Percentiles rank a stretch among this genome's conserved stretches.
These are phyloP conservation scores for Alces alces DNA, from an alignment of 2,113 vertebrate genomes.

Conservation along the genomic window DNA sequence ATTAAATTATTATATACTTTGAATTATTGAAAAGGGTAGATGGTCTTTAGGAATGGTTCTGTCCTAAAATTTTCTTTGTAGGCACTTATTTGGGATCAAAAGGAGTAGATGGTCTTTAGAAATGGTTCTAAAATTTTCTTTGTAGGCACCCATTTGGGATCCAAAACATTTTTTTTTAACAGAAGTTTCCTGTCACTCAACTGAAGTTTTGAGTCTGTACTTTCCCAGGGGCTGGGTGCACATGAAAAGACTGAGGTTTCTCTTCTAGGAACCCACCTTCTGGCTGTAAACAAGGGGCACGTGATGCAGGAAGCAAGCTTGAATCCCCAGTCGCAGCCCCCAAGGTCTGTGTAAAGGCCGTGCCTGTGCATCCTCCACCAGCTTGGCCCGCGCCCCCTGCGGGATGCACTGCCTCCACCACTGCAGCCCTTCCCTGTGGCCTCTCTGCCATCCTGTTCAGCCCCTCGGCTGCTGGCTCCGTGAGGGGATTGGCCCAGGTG, in stretches of 20 bases:
- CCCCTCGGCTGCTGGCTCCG: background rate
- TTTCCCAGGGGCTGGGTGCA: background rate
- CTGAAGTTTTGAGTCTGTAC: background rate
- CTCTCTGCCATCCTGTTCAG: background rate
- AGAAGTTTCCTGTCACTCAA: background rate
- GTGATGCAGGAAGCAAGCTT: background rate
- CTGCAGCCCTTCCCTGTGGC: background rate
- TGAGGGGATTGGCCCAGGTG: too few species aligned
- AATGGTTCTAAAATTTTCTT: background rate
- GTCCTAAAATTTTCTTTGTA: background rate
- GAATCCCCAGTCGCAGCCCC: background rate
- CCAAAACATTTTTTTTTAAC: background rate
- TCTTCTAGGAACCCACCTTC: background rate
- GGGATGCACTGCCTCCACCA: background rate
- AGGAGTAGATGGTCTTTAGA: background rate
- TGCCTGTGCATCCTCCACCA: accelerated
- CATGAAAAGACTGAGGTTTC: background rate
- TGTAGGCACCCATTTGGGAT: background rate
- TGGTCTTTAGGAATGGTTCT: conserved; percentile 6
- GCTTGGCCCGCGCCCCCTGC: background rate
- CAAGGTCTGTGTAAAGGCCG: background rate
- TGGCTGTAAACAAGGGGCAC: background rate
- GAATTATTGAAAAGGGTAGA: background rate
- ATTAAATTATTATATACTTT: background rate
- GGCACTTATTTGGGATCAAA: background rate